Conservation (phyloP, 53 echinoderm and acorn worm species). For the Mesocentrotus franciscanus region DNA sequence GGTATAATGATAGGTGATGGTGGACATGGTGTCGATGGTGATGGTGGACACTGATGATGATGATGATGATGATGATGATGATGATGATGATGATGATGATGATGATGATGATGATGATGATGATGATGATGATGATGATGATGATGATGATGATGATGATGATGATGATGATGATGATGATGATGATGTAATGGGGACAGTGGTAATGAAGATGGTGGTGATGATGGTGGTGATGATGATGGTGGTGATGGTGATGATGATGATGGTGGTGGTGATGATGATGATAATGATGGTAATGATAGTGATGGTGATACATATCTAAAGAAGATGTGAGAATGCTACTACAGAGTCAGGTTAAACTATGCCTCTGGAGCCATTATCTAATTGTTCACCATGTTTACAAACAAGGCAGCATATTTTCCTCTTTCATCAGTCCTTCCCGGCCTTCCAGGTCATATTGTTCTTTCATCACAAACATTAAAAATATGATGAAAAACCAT, state of each 20-base stretch:
- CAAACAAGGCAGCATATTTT: background rate
- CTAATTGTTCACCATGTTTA: background rate
- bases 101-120: background rate
- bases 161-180: conserved; percentile 1
- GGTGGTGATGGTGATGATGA: background rate
- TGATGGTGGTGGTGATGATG: conserved; percentile 18
- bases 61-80: conserved; percentile 58
- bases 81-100: conserved; percentile 44
- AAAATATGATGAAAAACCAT: background rate
- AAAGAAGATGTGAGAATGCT: background rate
- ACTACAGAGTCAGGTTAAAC: background rate
- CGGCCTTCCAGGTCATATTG: conserved; percentile 1
- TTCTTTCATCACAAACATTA: conserved; percentile 20
- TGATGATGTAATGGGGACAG: conserved; percentile 27
- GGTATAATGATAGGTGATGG: conserved; percentile 7
- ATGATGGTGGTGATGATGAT: background rate
- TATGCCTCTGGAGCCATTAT: background rate
- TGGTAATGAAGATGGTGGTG: conserved; percentile 45
- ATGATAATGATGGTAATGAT: background rate
- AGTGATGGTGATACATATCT: background rate
- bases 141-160: conserved; percentile 47
- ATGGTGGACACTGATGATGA: conserved; percentile 21
- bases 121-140: conserved; percentile 44
- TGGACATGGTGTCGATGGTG: background rate
- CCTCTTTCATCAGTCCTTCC: background rate